Evolutionary conservation across 2,113 vertebrate genomes (phyloP).

Genomic region (Ifrita kowaldi): DNA sequence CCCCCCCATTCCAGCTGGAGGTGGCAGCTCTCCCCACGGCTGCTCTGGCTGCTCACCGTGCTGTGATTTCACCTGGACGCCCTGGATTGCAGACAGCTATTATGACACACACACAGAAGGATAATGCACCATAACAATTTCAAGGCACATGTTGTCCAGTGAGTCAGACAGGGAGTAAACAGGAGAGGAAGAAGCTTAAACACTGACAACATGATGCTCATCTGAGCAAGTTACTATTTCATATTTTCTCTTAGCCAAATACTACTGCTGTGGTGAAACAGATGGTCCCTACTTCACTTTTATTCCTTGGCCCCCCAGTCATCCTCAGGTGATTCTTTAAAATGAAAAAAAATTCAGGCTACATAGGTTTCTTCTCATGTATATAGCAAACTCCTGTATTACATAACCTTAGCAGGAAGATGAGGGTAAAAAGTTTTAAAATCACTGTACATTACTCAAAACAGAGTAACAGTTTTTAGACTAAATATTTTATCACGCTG

Average conservation of each 20-base stretch:
- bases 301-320: too few relatives aligned
- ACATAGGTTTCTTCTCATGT: background rate
- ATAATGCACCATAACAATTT: background rate
- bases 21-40: background rate
- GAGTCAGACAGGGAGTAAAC: constrained; percentile 32
- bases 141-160: background rate
- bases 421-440: rapidly evolving
- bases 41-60: background rate
- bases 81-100: background rate
- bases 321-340: background rate
- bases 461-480: background rate
- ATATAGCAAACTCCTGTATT: background rate
- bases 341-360: background rate
- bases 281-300: background rate
- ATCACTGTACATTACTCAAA: background rate
- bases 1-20: background rate
- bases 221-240: background rate
- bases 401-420: background rate
- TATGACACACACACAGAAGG: background rate
- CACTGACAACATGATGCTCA: background rate
- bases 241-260: background rate
- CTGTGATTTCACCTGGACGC: background rate
- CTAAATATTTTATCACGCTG: background rate
- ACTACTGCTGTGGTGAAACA: background rate
- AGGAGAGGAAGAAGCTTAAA: background rate